phyloP scores from a whole-genome alignment of 2,797 vertebrate genomes.

The Lepilemur septentrionalis region DNA sequence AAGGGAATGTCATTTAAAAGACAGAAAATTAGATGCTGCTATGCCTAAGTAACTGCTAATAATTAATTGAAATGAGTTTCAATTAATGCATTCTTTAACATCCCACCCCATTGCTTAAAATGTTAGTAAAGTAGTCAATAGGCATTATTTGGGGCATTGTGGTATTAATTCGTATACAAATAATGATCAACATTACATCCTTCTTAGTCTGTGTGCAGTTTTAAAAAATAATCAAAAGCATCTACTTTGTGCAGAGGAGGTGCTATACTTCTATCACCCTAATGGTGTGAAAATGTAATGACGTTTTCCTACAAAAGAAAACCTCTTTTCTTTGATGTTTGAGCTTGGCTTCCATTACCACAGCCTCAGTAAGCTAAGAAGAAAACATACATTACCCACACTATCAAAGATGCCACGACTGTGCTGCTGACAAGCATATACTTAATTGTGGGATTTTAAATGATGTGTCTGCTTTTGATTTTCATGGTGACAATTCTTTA shows the following conservation, averaged over 20 bases:
- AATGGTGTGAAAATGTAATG: constrained; percentile 80
- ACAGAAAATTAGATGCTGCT: constrained; percentile 67
- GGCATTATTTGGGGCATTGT: constrained; percentile 18
- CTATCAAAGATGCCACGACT: constrained; percentile 54
- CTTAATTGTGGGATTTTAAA: constrained; percentile 72
- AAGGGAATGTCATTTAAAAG: constrained; percentile 78
- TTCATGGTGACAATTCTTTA: constrained; percentile 13
- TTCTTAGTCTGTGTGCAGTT: constrained; percentile 46
- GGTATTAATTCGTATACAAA: constrained; percentile 48
- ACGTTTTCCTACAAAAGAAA: constrained; percentile 75
- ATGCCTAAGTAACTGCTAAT: constrained; percentile 60
- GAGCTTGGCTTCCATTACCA: constrained; percentile 70
- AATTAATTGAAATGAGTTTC: constrained; percentile 79
- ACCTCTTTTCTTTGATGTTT: constrained; percentile 76
- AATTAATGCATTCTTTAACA: constrained; percentile 62
- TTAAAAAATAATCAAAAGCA: constrained; percentile 64
- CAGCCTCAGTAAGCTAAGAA: constrained; percentile 48
- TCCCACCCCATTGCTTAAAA: constrained; percentile 34
- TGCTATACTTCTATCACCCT: constrained; percentile 67
- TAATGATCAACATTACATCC: constrained; percentile 55
- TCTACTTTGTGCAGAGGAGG: constrained; percentile 75
- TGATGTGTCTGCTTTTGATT: constrained; percentile 61
- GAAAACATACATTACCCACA: constrained; percentile 62
- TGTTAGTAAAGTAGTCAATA: constrained; percentile 60
- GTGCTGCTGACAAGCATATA: constrained; percentile 61